Conservation (phyloP, 2,888 invertebrate species). For the Anaspis maculata region DNA sequence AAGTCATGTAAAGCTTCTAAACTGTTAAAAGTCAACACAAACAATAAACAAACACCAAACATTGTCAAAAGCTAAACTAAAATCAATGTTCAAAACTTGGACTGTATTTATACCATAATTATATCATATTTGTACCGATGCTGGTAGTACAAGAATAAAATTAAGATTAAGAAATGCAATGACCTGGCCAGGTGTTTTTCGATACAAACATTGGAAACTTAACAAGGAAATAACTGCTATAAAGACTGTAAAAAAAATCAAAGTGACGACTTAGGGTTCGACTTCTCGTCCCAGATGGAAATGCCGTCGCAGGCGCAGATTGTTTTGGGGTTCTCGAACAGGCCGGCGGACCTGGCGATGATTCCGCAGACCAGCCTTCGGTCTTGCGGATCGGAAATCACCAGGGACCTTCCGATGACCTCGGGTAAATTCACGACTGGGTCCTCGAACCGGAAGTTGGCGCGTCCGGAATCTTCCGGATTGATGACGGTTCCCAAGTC, state of each 20-base stretch:
- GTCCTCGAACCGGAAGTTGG: conserved; percentile 57
- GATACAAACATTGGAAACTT: conserved; percentile 3
- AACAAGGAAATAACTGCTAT: too few species aligned
- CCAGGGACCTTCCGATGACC: conserved; percentile 70
- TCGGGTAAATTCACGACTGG: conserved; percentile 57
- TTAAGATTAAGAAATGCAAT: background rate
- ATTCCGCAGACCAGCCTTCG: conserved; percentile 74
- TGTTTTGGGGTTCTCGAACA: conserved; percentile 78
- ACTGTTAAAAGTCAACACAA: too few species aligned
- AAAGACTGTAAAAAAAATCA: too few species aligned
- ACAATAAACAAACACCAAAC: too few species aligned
- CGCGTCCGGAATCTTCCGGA: conserved; percentile 54
- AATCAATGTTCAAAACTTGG: background rate
- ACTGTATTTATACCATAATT: background rate
- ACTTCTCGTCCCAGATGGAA: conserved; percentile 76
- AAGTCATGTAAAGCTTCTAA: conserved; percentile 33
- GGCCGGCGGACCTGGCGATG: conserved; percentile 79
- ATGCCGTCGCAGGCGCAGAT: conserved; percentile 88
- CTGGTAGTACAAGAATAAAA: background rate
- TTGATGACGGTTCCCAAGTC: conserved; percentile 58
- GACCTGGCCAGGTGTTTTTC: background rate
- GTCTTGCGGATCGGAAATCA: conserved; percentile 50
- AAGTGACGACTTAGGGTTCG: conserved; percentile 22
- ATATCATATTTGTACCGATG: background rate
- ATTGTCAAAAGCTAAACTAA: conserved; percentile 4